Percentiles rank a stretch among this genome's conserved stretches.
These are phyloP conservation scores for Hydropotes inermis DNA, from an alignment of 2,113 vertebrate species.

Conservation along the genomic window DNA sequence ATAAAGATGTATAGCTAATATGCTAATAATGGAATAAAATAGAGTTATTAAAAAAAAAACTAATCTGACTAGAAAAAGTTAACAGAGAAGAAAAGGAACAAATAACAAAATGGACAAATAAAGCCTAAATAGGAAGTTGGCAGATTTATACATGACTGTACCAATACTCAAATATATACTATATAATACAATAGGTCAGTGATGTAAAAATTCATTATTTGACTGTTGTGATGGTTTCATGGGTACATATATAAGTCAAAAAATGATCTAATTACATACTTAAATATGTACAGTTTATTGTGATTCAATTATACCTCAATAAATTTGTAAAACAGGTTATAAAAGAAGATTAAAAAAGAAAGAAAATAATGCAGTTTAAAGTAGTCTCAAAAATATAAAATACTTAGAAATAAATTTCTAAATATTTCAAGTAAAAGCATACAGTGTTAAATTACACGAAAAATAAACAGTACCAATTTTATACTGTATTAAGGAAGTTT, in stretches of 20 bases:
- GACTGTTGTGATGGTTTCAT: not conserved
- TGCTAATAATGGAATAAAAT: not conserved
- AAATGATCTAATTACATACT: not conserved
- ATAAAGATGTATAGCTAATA: not conserved
- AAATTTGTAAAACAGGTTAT: conserved; percentile 10
- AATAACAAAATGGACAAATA: not conserved
- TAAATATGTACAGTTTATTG: not conserved
- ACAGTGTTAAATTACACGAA: not conserved
- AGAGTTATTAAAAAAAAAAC: not conserved
- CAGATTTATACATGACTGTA: not conserved
- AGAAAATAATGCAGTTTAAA: not conserved
- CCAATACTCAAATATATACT: not conserved
- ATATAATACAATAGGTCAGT: not conserved
- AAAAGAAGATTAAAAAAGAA: not conserved
- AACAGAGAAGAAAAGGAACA: not conserved
- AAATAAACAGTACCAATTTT: not conserved
- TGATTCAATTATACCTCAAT: not conserved
- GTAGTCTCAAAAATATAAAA: not conserved
- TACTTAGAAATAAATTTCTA: conserved; percentile 9
- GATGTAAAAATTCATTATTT: not conserved
- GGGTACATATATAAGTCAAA: not conserved
- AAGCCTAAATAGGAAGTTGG: not conserved
- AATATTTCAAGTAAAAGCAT: not conserved
- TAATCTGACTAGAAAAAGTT: not conserved
- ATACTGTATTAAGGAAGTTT: not conserved